Percentiles rank a stretch among this genome's conserved stretches.
Evolutionary conservation across 2,888 invertebrate genomes (phyloP).

Genomic region (Malacosoma neustria): DNA sequence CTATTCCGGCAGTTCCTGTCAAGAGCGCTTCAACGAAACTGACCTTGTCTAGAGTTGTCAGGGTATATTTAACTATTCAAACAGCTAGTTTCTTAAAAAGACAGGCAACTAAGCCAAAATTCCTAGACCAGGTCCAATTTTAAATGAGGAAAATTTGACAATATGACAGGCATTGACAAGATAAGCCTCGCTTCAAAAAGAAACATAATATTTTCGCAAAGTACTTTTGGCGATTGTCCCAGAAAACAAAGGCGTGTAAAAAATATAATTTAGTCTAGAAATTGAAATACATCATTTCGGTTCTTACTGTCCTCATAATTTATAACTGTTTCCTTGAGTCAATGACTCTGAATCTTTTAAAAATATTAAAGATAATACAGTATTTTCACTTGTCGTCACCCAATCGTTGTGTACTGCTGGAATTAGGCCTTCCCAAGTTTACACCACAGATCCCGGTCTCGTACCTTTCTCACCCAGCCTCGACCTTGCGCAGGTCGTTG

Average conservation of each 20-base stretch:
- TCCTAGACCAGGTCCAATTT: background rate
- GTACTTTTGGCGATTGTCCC: background rate
- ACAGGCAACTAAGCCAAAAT: background rate
- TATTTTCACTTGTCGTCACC: too few relatives aligned
- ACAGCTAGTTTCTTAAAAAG: background rate
- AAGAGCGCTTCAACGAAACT: background rate
- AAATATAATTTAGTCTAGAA: background rate
- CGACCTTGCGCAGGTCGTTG: too few relatives aligned
- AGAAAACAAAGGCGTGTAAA: background rate
- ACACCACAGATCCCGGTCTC: too few relatives aligned
- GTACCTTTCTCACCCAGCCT: too few relatives aligned
- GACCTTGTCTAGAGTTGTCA: background rate
- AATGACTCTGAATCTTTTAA: background rate
- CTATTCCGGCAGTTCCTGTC: background rate
- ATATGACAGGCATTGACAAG: background rate
- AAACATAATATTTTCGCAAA: background rate
- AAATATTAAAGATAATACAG: too few relatives aligned
- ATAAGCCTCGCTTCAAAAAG: background rate
- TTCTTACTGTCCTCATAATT: background rate
- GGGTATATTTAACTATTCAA: background rate
- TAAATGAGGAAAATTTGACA: background rate
- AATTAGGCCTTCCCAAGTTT: too few relatives aligned
- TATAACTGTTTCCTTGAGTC: background rate
- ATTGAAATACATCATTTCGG: background rate
- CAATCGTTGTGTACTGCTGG: too few relatives aligned